A percentile compares a stretch with the other conserved stretches of the same genome.
phyloP scores from a whole-genome alignment of 2,797 vertebrate genomes.

The Hyperoplus immaculatus region DNA sequence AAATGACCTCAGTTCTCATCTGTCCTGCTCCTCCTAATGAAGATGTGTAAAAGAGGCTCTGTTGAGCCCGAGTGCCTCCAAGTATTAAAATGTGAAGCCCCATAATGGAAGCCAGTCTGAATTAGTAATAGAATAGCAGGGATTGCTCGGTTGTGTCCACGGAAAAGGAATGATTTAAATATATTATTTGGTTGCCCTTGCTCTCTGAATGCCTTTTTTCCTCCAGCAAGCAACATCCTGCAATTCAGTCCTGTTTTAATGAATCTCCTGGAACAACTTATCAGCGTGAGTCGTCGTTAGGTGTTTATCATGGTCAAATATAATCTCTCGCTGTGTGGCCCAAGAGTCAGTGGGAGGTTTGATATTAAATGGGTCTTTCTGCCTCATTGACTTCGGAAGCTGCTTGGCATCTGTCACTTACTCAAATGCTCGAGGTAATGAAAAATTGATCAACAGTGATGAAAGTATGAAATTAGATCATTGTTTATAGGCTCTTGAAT shows the following conservation, averaged over 20 bases:
- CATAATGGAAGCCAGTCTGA: constrained; percentile 52
- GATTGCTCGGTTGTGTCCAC: constrained; percentile 44
- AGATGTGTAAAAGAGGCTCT: constrained; percentile 48
- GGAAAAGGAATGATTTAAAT: constrained; percentile 22
- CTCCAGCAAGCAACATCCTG: neutral
- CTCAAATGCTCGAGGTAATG: constrained; percentile 51
- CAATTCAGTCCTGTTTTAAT: constrained; percentile 37
- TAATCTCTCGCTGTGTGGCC: constrained; percentile 28
- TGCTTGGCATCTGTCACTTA: constrained; percentile 58
- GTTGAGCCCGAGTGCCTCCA: constrained; percentile 55
- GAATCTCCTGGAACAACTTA: constrained; percentile 24
- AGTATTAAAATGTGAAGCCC: constrained; percentile 60
- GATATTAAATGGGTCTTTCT: constrained; percentile 53
- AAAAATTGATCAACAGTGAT: constrained; percentile 71
- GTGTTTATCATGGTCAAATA: constrained; percentile 49
- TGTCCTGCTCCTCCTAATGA: constrained; percentile 47
- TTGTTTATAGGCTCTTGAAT: constrained; percentile 56
- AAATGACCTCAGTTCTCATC: constrained; percentile 17
- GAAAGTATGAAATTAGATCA: constrained; percentile 61
- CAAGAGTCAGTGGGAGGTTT: constrained; percentile 34
- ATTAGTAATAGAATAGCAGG: constrained; percentile 63
- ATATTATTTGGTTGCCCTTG: constrained; percentile 30
- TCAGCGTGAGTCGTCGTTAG: constrained; percentile 26
- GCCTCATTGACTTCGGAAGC: constrained; percentile 46
- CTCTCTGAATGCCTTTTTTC: constrained; percentile 8